Conservation (phyloP, 2,797 vertebrate species). For the Tenualosa thibaudeaui region DNA sequence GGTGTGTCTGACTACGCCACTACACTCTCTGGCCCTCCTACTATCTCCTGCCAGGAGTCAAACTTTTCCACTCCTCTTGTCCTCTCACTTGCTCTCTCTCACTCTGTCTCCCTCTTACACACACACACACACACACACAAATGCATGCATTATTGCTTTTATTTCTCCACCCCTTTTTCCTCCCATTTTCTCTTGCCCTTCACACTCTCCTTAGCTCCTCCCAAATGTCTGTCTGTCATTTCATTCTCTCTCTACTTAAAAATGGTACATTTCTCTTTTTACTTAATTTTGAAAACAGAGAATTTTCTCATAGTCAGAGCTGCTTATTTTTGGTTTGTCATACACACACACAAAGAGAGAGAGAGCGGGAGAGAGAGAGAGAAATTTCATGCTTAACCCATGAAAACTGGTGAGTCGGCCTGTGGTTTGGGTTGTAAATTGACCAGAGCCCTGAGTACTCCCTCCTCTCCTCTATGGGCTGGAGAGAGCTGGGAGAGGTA, state of each 20-base stretch:
- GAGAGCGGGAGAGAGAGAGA: neutral
- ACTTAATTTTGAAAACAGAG: too few relatives aligned
- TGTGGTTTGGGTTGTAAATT: neutral
- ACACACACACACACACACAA: neutral
- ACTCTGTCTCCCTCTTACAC: neutral
- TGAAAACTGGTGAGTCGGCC: neutral
- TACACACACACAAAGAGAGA: neutral
- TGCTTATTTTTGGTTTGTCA: too few relatives aligned
- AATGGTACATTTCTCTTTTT: too few relatives aligned
- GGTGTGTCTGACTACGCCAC: constrained; percentile 26
- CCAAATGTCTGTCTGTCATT: neutral
- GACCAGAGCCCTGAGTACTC: neutral
- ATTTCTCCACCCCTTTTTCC: constrained; percentile 5
- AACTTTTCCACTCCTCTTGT: constrained; percentile 42
- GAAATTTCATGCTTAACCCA: neutral
- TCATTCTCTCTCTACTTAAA: neutral
- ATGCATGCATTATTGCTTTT: neutral
- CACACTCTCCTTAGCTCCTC: neutral
- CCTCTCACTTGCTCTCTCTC: neutral
- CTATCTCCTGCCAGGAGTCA: constrained; percentile 21
- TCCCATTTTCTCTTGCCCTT: constrained; percentile 20
- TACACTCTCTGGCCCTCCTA: constrained; percentile 50
- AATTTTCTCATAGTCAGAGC: too few relatives aligned
- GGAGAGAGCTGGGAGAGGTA: neutral
- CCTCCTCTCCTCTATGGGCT: neutral